phyloP scores from a whole-genome alignment of 2,113 vertebrate species.

The Myrmophylax atrothorax region DNA sequence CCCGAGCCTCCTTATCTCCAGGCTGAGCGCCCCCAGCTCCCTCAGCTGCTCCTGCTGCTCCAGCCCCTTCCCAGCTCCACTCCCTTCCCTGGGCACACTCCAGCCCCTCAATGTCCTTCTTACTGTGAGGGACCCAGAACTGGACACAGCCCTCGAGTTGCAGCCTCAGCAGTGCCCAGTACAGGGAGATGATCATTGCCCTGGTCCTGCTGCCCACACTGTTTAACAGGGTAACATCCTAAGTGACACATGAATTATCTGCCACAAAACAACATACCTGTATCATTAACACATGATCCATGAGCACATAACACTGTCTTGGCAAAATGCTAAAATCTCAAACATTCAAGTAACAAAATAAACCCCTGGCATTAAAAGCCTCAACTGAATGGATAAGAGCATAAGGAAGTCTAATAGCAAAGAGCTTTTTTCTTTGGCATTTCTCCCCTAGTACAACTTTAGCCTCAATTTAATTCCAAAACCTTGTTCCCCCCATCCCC shows the following conservation, averaged over 20 bases:
- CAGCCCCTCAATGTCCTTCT: not conserved
- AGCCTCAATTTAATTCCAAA: slow-evolving; percentile 14
- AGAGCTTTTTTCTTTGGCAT: not conserved
- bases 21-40: not conserved
- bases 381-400: not conserved
- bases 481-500: not conserved
- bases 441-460: not conserved
- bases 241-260: not conserved
- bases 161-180: not conserved
- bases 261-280: not conserved
- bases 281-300: not conserved
- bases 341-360: not conserved
- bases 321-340: not conserved
- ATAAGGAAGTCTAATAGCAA: not conserved
- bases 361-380: not conserved
- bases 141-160: not conserved
- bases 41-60: not conserved
- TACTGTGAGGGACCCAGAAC: not conserved
- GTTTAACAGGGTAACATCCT: not conserved
- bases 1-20: not conserved
- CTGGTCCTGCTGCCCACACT: not conserved
- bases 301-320: not conserved
- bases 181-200: not conserved
- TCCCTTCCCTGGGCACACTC: not conserved
- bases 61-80: not conserved